Base-by-base conservation (phyloP, 2,888 invertebrate genomes). In the Nemotelus pantherinus region DNA sequence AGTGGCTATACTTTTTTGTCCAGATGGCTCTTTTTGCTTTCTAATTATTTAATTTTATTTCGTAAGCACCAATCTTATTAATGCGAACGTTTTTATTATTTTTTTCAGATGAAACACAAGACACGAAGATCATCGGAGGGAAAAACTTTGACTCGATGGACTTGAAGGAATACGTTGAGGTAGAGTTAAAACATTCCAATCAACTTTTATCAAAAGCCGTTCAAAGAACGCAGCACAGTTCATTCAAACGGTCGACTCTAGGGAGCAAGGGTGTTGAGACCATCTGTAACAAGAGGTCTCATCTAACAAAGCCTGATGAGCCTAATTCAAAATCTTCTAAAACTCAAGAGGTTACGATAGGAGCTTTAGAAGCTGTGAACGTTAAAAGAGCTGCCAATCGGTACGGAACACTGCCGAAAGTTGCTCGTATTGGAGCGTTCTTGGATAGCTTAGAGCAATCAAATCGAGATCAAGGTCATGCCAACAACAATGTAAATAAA, bases 401-500 rank as follows among this genome's bases (percentile, higher is more conserved):
- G 45, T 98, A 98, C 86, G 99, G 99, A 39, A 99, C 99, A 7
- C 89, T 99, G 84, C 99, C 99, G 0, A 99, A 98, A 88, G 97
- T 95, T 68, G 97, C 97, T 7, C 91, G 98, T 81, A 98, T 99
- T 82, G 98, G 98, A 48, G 98, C 98, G 4, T 99, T 96, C 87
- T 88, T 99, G 76, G 98, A 98, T 87, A 97, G 97, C 3, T 89
- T 99, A 84, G 91, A 95, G 64, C 94, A 95, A 84, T 94, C 93
- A 84, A 93, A 92, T 70, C 90, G 78, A 25, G 63, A 50, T 50
- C 25, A 25, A 9, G 39, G 2, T 48, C 55, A 72, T 45, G 43
- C 25, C 10, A 57, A 45, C 25, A 58, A 58, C 10, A 39, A n/a
- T 2, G 45, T 39, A 60, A 74, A 58, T 63, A 6, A 43, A 1